phyloP scores from a whole-genome alignment of 64 coral and sea anemone species.

The Acropora yongei region DNA sequence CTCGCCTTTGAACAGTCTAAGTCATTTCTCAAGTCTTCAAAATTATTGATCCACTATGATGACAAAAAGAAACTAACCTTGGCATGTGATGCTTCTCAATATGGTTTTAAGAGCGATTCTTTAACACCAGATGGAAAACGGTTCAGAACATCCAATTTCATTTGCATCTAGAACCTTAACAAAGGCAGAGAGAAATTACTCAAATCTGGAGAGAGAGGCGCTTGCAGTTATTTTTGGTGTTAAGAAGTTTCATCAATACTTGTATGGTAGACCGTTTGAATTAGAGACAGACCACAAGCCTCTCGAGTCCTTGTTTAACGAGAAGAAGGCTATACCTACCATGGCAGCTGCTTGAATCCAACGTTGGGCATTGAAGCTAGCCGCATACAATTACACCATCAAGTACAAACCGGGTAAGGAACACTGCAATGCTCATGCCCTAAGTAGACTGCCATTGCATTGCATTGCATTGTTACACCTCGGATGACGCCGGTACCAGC shows the following conservation, averaged over 20 bases:
- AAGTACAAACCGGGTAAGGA: background rate
- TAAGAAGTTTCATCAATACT: too few relatives aligned
- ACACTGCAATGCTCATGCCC: background rate
- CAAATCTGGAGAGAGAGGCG: too few relatives aligned
- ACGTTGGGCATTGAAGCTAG: conserved; percentile 11
- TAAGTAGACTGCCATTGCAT: conserved; percentile 11
- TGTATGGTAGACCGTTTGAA: background rate
- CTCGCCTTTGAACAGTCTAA: background rate
- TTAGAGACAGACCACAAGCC: background rate
- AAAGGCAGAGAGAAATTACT: too few relatives aligned
- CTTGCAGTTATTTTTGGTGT: too few relatives aligned
- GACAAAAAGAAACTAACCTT: background rate
- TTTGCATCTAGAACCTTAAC: too few relatives aligned
- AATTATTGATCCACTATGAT: background rate
- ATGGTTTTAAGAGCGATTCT: background rate
- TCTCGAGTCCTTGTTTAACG: too few relatives aligned
- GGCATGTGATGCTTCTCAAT: background rate
- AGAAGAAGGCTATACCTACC: background rate
- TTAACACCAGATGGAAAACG: background rate
- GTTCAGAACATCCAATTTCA: background rate
- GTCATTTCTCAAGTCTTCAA: background rate
- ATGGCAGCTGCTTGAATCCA: conserved; percentile 36
- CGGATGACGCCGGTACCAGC: too few relatives aligned
- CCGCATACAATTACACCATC: conserved; percentile 13
- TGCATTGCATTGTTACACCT: background rate